Evolutionary conservation across 2,113 vertebrate species (phyloP).

Genomic region (Poeciliopsis turrubarensis): DNA sequence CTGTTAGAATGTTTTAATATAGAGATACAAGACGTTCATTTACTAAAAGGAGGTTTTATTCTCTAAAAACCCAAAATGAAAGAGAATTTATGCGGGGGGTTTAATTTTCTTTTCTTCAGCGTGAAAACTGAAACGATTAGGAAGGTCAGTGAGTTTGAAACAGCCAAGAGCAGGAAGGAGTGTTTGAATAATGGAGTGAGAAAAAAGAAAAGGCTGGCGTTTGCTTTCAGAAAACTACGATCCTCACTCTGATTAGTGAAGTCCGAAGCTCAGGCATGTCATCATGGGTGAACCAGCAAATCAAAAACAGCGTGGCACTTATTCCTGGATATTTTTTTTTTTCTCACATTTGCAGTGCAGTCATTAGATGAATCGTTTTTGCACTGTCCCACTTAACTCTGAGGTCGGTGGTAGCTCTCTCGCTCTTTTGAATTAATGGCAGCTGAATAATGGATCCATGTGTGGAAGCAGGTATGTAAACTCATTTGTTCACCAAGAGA

Average conservation of each 20-base stretch:
- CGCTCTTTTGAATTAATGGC: too few species aligned
- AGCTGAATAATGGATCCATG: too few species aligned
- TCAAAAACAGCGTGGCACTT: too few species aligned
- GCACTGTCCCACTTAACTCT: too few species aligned
- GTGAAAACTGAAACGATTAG: constrained; percentile 16
- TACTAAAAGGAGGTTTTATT: not conserved
- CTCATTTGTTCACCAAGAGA: too few species aligned
- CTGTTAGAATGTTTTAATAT: not conserved
- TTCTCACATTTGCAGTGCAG: too few species aligned
- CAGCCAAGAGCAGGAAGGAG: not conserved
- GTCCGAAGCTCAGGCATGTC: not conserved
- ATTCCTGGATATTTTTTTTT: too few species aligned
- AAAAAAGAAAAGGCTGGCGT: not conserved
- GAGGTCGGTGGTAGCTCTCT: too few species aligned
- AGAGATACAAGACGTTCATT: not conserved
- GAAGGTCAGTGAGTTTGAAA: constrained; percentile 4
- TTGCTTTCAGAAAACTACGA: not conserved
- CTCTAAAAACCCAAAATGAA: not conserved
- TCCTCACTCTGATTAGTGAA: not conserved
- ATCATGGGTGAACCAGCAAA: too few species aligned
- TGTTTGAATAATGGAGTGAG: not conserved
- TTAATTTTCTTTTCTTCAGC: not conserved
- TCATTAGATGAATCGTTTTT: too few species aligned
- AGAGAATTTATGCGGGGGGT: too few species aligned
- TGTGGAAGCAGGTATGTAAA: too few species aligned